Base-by-base conservation (phyloP, 2,888 invertebrate species). In the Drosophila kanekoi region DNA sequence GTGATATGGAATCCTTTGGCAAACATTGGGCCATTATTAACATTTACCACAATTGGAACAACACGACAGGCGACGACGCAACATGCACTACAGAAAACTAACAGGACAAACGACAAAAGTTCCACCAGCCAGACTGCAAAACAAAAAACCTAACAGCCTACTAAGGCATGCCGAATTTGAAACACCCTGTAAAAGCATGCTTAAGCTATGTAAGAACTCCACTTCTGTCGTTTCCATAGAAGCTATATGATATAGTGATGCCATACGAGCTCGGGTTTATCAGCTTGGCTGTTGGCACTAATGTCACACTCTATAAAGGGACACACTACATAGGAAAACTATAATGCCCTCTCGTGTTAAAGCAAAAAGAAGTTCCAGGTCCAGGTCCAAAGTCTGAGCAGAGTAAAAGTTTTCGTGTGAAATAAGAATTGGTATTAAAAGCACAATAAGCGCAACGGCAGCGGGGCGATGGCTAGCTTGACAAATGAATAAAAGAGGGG, bases 371-470 rank as follows among this genome's bases (percentile, higher is more conserved):
- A 41, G 41, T 35, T 14, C 37, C 40, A 48, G 53, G 43, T 43
- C 38, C 53, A 58, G 49, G 48, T 48, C 28, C 47, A 60, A 59
- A 49, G 53, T 45, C 51, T 52, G 48, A 60, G n/a, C 52, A n/a
- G 33, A 37, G 38, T 49, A 68, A 62, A 77, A 86, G 73, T 83
- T 86, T 80, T 72, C 74, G 77, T 86, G 83, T 83, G 74, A 83
- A 81, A 83, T 74, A 74, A 66, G 72, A 79, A 73, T 82, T 77
- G 77, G 64, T 77, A 86, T 83, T 82, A 86, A 82, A 73, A 77
- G 80, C 64, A 79, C 77, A 72, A 77, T 60, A 56, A 66, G 60
- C 58, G 43, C 53, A 32, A 14, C n/a, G 52, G 38, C 52, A 52
- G 52, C 16, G 16, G 52, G 14, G 40, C 8, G 28, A 2, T 38